Conservation (phyloP, 2,888 invertebrate species). For the Philaethria dido region DNA sequence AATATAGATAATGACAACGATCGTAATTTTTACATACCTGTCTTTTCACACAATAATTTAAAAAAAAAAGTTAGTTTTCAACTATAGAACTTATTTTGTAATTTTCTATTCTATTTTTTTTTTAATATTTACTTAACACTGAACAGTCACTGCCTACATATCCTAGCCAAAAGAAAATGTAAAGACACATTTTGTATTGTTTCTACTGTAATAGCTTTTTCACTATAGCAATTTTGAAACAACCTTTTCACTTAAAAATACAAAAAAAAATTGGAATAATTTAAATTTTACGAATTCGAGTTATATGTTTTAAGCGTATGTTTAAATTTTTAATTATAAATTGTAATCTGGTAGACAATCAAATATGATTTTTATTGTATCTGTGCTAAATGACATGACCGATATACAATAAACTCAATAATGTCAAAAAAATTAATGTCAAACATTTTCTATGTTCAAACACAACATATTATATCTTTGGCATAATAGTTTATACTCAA, state of each 20-base stretch:
- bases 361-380: not conserved
- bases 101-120: slow-evolving; percentile 19
- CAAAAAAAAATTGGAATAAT: too few species aligned
- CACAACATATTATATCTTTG: too few species aligned
- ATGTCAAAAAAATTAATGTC: not conserved
- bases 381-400: too few species aligned
- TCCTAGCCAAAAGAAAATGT: slow-evolving; percentile 24
- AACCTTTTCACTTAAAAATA: not conserved
- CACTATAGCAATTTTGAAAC: not conserved
- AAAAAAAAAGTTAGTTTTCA: too few species aligned
- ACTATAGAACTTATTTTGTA: not conserved
- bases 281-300: not conserved
- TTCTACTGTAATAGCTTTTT: slow-evolving; percentile 17
- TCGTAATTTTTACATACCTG: not conserved
- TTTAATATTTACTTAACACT: slow-evolving; percentile 53
- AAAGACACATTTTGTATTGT: slow-evolving; percentile 13
- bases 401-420: too few species aligned
- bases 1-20: slow-evolving; percentile 36
- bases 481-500: not conserved
- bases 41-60: not conserved
- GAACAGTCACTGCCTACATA: slow-evolving; percentile 42
- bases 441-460: too few species aligned
- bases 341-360: not conserved
- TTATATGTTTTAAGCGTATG: not conserved
- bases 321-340: not conserved